A percentile compares a stretch with the other conserved stretches of the same genome.
Conservation (phyloP, 1,140 invertebrate species). For the Chironomus tepperi region DNA sequence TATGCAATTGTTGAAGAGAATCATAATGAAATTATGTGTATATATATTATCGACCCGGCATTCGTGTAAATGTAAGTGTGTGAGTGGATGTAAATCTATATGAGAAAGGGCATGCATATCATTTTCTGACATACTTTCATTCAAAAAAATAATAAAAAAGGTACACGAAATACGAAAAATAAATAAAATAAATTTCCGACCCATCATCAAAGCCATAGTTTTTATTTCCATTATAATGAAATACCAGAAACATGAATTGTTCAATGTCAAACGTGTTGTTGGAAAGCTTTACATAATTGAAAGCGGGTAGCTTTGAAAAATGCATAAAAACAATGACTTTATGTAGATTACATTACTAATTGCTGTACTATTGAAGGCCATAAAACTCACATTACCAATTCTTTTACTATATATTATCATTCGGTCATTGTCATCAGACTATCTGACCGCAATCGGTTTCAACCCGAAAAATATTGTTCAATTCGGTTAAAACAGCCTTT, state of each 20-base stretch:
- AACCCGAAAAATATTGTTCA: background rate
- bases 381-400: background rate
- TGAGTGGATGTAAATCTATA: background rate
- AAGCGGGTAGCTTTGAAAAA: constrained; percentile 5
- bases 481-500: too few species aligned
- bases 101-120: background rate
- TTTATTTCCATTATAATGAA: background rate
- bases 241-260: constrained; percentile 1
- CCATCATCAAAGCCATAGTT: background rate
- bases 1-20: constrained; percentile 1
- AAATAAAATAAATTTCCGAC: background rate
- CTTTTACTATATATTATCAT: background rate
- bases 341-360: constrained; percentile 2
- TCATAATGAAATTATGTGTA: too few species aligned
- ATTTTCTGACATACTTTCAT: constrained; percentile 1
- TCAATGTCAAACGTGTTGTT: constrained; percentile 1
- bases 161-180: background rate
- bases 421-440: background rate
- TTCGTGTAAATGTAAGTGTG: background rate
- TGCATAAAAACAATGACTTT: background rate
- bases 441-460: background rate
- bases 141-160: too few species aligned
- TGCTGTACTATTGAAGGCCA: background rate
- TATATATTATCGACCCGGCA: constrained; percentile 4
- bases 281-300: background rate